Percentiles rank a stretch among this genome's conserved stretches.
phyloP scores from a whole-genome alignment of 2,888 invertebrate species.

The Mesorhabditis spiculigera region DNA sequence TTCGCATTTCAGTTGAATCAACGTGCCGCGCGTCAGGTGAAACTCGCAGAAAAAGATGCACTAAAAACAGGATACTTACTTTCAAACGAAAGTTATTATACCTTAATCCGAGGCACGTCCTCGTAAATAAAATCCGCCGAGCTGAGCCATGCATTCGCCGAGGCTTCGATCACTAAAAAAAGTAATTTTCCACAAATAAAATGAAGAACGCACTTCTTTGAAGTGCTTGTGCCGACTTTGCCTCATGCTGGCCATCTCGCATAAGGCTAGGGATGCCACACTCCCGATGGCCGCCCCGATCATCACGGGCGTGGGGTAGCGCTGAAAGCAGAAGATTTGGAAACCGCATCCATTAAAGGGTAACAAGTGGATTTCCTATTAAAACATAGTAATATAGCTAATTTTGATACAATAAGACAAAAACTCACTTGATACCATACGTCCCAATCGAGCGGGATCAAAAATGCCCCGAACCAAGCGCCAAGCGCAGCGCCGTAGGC shows the following conservation, averaged over 20 bases:
- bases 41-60: conserved; percentile 52
- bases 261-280: not conserved
- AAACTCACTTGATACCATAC: conserved; percentile 76
- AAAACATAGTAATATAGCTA: too few relatives aligned
- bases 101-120: not conserved
- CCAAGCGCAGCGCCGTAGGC: conserved; percentile 66
- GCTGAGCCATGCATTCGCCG: too few relatives aligned
- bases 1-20: conserved; percentile 19
- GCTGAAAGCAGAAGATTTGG: conserved; percentile 19
- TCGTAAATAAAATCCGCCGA: too few relatives aligned
- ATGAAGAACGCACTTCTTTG: too few relatives aligned
- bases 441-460: conserved; percentile 87
- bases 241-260: not conserved
- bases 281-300: conserved; percentile 17
- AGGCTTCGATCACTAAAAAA: too few relatives aligned
- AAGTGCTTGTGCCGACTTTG: conserved; percentile 1
- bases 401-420: too few relatives aligned
- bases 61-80: not conserved
- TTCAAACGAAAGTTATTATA: too few relatives aligned
- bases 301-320: conserved; percentile 36
- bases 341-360: too few relatives aligned
- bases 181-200: too few relatives aligned
- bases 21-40: conserved; percentile 44
- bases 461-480: conserved; percentile 79
- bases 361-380: too few relatives aligned